Evolutionary conservation across 2,797 vertebrate genomes (phyloP).

Genomic region (Gadopsis bispinosus): DNA sequence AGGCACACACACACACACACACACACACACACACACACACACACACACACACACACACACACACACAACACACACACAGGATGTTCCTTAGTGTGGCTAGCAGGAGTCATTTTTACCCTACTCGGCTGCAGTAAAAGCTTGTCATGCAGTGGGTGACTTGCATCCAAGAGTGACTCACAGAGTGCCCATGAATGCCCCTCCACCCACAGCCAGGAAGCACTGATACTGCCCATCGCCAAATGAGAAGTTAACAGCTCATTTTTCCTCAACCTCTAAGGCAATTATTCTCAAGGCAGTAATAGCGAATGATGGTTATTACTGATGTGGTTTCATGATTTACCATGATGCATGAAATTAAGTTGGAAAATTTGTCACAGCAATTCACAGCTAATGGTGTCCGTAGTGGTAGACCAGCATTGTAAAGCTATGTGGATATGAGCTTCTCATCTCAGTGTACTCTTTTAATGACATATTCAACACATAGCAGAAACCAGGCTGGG

Average conservation of each 20-base stretch:
- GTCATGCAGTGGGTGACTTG: constrained; percentile 63
- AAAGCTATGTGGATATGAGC: constrained; percentile 34
- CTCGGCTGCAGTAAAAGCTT: constrained; percentile 53
- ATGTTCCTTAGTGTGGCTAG: constrained; percentile 13
- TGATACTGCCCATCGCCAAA: constrained; percentile 54
- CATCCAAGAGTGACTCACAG: constrained; percentile 63
- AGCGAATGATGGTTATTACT: constrained; percentile 72
- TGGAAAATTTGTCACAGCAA: constrained; percentile 74
- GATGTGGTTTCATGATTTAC: constrained; percentile 74
- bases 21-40: background rate
- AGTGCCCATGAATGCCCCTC: constrained; percentile 42
- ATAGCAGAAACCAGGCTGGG: too few species aligned
- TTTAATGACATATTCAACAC: constrained; percentile 14
- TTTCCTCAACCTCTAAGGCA: constrained; percentile 67
- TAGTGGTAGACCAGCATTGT: constrained; percentile 37
- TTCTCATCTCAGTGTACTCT: constrained; percentile 12
- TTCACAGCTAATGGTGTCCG: constrained; percentile 71
- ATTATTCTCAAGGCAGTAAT: constrained; percentile 67
- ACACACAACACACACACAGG: constrained; percentile 12
- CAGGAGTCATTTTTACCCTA: constrained; percentile 45
- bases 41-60: constrained; percentile 11
- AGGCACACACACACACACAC: background rate
- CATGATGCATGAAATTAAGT: constrained; percentile 82
- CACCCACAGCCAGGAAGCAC: constrained; percentile 52
- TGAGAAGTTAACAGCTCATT: constrained; percentile 69